These are phyloP conservation scores for Drosophila mimetica DNA, from an alignment of 2,888 invertebrate species.

Conservation along the genomic window DNA sequence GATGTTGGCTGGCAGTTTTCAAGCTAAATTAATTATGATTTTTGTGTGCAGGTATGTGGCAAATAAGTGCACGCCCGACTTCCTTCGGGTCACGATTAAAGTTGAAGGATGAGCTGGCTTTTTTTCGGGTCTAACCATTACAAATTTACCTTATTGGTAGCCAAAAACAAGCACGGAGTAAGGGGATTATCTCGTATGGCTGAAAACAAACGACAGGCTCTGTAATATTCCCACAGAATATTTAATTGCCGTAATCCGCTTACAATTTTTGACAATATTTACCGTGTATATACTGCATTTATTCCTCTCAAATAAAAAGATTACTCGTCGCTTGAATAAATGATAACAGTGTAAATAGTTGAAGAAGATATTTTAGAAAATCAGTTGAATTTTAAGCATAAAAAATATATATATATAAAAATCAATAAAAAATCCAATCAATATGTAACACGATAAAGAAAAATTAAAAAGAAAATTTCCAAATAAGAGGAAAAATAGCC, in stretches of 20 bases:
- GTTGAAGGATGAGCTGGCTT: not conserved
- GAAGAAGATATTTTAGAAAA: not conserved
- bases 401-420: too few species aligned
- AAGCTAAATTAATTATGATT: constrained; percentile 61
- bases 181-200: constrained; percentile 18
- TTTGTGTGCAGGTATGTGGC: constrained; percentile 49
- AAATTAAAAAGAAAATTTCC: too few species aligned
- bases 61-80: constrained; percentile 21
- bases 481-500: too few species aligned
- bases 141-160: not conserved
- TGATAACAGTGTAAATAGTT: not conserved
- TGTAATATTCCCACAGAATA: constrained; percentile 19
- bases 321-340: constrained; percentile 9
- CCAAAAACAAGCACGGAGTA: constrained; percentile 5
- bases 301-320: not conserved
- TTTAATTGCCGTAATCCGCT: constrained; percentile 30
- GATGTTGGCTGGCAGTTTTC: constrained; percentile 49
- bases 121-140: not conserved
- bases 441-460: too few species aligned
- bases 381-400: not conserved
- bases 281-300: constrained; percentile 3
- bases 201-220: constrained; percentile 7
- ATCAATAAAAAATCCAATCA: too few species aligned
- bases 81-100: constrained; percentile 8
- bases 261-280: constrained; percentile 31